phyloP scores from a whole-genome alignment of 2,888 invertebrate genomes.

The Dynastes tityus region DNA sequence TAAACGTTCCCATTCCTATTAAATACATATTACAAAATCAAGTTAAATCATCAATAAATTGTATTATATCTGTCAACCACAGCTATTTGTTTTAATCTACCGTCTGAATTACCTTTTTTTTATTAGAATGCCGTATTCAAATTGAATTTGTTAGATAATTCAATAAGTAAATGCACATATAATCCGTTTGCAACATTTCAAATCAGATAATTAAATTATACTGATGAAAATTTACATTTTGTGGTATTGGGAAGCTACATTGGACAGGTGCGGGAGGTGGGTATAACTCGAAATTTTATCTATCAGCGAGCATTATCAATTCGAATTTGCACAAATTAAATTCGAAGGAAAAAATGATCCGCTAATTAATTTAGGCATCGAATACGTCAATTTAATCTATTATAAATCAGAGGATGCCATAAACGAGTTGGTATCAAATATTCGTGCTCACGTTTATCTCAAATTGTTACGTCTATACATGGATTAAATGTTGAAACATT shows the following conservation, averaged over 20 bases:
- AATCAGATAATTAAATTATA: not conserved
- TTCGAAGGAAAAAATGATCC: not conserved
- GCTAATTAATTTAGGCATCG: conserved; percentile 2
- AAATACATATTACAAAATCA: no score
- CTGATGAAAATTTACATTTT: not conserved
- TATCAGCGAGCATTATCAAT: not conserved
- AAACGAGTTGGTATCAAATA: not conserved
- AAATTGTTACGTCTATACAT: not conserved
- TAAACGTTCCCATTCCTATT: no score
- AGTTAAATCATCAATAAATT: no score
- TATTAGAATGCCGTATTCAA: no score
- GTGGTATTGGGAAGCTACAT: not conserved
- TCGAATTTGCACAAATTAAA: not conserved
- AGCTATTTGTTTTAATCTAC: no score
- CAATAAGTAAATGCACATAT: not conserved
- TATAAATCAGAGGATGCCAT: not conserved
- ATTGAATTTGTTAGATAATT: not conserved
- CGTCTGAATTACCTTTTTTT: no score
- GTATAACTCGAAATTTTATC: not conserved
- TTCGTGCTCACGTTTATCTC: not conserved
- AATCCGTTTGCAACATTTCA: not conserved
- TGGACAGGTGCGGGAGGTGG: no score
- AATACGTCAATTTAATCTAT: not conserved
- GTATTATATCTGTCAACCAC: no score
- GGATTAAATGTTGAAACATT: no score